phyloP scores from a whole-genome alignment of 1,140 invertebrate genomes.

The Papilio machaon region DNA sequence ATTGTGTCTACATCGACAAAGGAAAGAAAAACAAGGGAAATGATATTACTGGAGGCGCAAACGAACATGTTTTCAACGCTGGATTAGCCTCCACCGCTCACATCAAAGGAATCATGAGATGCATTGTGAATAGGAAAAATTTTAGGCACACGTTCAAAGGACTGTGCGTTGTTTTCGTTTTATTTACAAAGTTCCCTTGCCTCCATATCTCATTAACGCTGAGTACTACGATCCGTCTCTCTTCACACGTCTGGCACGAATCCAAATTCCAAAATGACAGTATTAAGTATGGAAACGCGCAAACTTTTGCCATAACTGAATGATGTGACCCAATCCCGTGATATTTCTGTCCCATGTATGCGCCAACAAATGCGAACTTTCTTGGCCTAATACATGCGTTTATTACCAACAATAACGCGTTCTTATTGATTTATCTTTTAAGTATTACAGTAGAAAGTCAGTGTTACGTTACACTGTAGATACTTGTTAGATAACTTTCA shows the following conservation, averaged over 20 bases:
- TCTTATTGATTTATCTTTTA: not conserved
- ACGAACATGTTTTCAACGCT: slow-evolving; percentile 44
- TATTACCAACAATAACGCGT: not conserved
- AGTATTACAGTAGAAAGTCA: not conserved
- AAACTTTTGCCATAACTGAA: slow-evolving; percentile 49
- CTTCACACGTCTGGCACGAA: slow-evolving; percentile 53
- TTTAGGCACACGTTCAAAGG: slow-evolving; percentile 27
- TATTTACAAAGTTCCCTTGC: slow-evolving; percentile 25
- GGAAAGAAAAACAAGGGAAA: slow-evolving; percentile 67
- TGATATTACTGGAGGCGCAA: slow-evolving; percentile 59
- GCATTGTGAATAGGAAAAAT: slow-evolving; percentile 23
- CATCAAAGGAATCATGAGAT: slow-evolving; percentile 27
- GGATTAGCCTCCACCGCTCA: slow-evolving; percentile 10
- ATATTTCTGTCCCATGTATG: slow-evolving; percentile 9
- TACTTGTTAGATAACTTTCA: not conserved
- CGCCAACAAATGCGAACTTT: slow-evolving; percentile 23
- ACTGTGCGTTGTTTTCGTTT: not conserved
- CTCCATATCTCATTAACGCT: slow-evolving; percentile 29
- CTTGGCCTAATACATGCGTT: not conserved
- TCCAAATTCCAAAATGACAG: slow-evolving; percentile 56
- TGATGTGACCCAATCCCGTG: slow-evolving; percentile 37
- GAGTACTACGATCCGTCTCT: slow-evolving; percentile 44
- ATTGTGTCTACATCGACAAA: slow-evolving; percentile 76
- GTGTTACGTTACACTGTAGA: not conserved
- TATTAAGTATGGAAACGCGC: slow-evolving; percentile 49